A percentile compares a stretch with the other conserved stretches of the same genome.
Evolutionary conservation across 2,113 vertebrate genomes (phyloP).

Genomic region (Actenoides lindsayi): DNA sequence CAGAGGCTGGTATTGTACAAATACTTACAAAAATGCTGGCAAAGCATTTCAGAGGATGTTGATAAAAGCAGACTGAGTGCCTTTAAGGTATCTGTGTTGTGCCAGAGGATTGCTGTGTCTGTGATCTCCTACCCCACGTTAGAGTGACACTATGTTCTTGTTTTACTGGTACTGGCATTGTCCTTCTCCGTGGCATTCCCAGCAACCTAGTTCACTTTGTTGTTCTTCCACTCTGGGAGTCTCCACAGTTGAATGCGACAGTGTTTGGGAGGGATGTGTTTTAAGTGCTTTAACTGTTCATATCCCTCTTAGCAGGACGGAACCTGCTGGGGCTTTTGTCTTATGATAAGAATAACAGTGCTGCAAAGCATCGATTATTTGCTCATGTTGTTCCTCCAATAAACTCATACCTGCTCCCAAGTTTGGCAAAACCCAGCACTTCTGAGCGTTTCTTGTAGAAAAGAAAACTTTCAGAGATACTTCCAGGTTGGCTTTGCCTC

Average conservation of each 20-base stretch:
- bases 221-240: background rate
- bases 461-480: background rate
- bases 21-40: background rate
- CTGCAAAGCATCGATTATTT: background rate
- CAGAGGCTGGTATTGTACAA: background rate
- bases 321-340: background rate
- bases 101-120: background rate
- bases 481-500: background rate
- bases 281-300: background rate
- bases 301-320: background rate
- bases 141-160: fast-evolving
- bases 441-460: background rate
- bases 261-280: background rate
- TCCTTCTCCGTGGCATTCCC: background rate
- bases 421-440: background rate
- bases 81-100: background rate
- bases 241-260: fast-evolving
- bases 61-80: background rate
- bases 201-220: background rate
- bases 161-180: background rate
- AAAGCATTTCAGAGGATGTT: background rate
- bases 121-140: fast-evolving
- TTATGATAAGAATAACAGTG: background rate
- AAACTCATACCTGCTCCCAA: background rate
- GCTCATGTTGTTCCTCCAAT: fast-evolving